Evolutionary conservation across 2,888 invertebrate genomes (phyloP).

Genomic region (Eremobia ochroleuca): DNA sequence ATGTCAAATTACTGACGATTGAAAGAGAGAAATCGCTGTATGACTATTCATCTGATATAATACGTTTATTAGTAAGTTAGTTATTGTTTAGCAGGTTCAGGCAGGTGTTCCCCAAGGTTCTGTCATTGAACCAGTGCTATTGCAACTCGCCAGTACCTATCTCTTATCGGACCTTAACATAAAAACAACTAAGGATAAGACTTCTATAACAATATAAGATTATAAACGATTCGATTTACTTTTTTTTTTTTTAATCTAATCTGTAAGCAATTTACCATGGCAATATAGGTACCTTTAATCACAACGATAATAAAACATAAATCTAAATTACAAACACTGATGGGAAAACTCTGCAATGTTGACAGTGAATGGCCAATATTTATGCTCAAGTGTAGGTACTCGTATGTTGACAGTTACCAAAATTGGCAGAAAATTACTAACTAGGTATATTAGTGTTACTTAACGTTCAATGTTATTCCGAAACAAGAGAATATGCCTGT

Average conservation of each 20-base stretch:
- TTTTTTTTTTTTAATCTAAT: conserved; percentile 3
- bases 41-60: too few species aligned
- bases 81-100: background rate
- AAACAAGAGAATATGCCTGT: background rate
- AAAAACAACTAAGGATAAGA: background rate
- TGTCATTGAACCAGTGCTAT: background rate
- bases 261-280: background rate
- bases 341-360: conserved; percentile 8
- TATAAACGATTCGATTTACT: background rate
- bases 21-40: too few species aligned
- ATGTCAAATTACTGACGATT: too few species aligned
- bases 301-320: conserved; percentile 7
- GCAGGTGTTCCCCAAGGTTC: background rate
- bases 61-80: too few species aligned
- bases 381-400: background rate
- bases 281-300: background rate
- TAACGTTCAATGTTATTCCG: background rate
- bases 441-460: background rate
- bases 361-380: background rate
- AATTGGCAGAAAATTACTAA: conserved; percentile 6
- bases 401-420: background rate
- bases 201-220: background rate
- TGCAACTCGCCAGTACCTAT: background rate
- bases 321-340: conserved; percentile 4
- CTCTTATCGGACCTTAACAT: background rate